phyloP scores from a whole-genome alignment of 2,888 invertebrate species.

The Nectonema munidae region DNA sequence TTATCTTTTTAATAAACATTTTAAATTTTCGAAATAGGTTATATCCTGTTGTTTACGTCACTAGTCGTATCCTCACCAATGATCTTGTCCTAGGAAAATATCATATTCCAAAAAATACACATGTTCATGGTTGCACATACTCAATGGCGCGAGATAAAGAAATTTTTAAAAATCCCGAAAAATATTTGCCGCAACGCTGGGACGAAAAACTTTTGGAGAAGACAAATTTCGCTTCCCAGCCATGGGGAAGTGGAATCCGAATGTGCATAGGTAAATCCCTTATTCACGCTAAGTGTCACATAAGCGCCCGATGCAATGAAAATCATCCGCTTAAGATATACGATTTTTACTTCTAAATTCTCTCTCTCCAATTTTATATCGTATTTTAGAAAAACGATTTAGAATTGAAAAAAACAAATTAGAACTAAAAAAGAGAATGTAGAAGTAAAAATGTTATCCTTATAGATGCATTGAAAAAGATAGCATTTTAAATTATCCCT shows the following conservation, averaged over 20 bases:
- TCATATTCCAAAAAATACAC: conserved; percentile 6
- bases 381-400: no score
- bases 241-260: conserved; percentile 6
- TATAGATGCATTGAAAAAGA: no score
- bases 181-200: conserved; percentile 7
- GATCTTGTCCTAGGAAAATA: not conserved
- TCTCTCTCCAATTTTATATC: no score
- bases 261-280: conserved; percentile 12
- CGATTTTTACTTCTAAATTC: no score
- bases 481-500: no score
- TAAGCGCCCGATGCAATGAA: no score
- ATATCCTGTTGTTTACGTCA: conserved; percentile 9
- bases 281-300: no score
- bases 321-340: no score
- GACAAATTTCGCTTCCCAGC: conserved; percentile 1
- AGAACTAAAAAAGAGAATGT: no score
- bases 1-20: no score
- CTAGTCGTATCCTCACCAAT: conserved; percentile 6
- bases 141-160: not conserved
- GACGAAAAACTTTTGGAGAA: not conserved
- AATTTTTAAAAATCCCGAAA: conserved; percentile 2
- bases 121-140: conserved; percentile 7
- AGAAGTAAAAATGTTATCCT: no score
- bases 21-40: not conserved
- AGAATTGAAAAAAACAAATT: no score